Percentiles rank a stretch among this genome's conserved stretches.
These are phyloP conservation scores for Metacarcinus magister DNA, from an alignment of 2,888 invertebrate genomes.

Conservation along the genomic window DNA sequence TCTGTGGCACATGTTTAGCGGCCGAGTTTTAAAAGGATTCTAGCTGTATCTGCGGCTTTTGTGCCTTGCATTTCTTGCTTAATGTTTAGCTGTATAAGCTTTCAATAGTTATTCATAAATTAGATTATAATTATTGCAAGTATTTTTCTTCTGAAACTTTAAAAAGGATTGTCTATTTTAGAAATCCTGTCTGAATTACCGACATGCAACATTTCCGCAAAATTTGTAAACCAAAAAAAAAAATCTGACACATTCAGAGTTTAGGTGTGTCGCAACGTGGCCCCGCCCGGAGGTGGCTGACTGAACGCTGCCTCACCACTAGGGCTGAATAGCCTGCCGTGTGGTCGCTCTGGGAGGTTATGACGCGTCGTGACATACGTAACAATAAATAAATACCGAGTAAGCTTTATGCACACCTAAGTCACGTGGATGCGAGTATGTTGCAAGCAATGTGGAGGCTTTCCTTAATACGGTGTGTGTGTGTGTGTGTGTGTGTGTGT, in stretches of 20 bases:
- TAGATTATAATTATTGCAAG: neutral
- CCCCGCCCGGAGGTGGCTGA: neutral
- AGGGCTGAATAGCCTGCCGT: neutral
- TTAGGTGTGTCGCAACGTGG: neutral
- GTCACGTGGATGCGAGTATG: neutral
- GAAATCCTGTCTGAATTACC: neutral
- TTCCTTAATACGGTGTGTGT: neutral
- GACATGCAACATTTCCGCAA: neutral
- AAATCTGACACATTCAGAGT: neutral
- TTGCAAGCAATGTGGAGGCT: neutral
- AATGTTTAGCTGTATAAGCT: neutral
- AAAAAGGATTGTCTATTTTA: neutral
- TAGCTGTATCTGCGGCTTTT: neutral
- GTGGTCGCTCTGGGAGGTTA: neutral
- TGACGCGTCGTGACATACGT: neutral
- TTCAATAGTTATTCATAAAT: neutral
- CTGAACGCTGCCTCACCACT: neutral
- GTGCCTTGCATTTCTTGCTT: neutral
- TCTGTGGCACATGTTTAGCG: neutral
- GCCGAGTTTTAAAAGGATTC: conserved; percentile 21
- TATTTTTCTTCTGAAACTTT: neutral
- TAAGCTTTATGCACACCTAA: neutral
- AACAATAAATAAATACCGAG: conserved; percentile 16
- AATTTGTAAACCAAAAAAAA: neutral
- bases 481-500: neutral